Evolutionary conservation across 2,888 invertebrate species (phyloP).

Genomic region (Drosophila aldrichi): DNA sequence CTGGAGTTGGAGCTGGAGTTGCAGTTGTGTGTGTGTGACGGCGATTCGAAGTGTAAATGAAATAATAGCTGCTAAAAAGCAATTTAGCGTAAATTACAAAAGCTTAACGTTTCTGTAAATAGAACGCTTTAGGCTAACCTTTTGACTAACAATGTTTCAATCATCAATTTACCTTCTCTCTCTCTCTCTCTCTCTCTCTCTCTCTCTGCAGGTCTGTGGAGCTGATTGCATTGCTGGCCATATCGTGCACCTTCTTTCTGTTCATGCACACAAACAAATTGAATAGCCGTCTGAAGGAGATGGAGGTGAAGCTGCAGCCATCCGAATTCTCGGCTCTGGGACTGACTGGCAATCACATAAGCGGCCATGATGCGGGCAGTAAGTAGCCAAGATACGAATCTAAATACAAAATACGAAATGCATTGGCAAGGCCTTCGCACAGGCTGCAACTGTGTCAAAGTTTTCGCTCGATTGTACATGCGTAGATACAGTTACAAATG

Average conservation of each 20-base stretch:
- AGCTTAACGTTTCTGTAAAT: conserved; percentile 54
- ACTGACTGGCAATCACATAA: conserved; percentile 84
- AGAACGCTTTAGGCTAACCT: conserved; percentile 38
- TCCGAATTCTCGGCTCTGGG: conserved; percentile 86
- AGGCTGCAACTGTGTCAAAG: conserved; percentile 49
- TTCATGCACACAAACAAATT: conserved; percentile 94
- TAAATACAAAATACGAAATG: conserved; percentile 16
- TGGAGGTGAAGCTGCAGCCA: conserved; percentile 91
- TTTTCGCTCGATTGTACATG: conserved; percentile 52
- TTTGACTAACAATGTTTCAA: conserved; percentile 59
- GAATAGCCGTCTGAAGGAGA: conserved; percentile 92
- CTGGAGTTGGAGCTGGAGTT: not conserved
- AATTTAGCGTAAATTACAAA: conserved; percentile 75
- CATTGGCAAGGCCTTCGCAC: conserved; percentile 45
- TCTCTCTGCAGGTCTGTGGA: conserved; percentile 90
- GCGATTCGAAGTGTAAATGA: conserved; percentile 75
- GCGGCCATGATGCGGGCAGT: conserved; percentile 82
- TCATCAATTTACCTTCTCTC: conserved; percentile 5
- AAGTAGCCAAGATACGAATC: conserved; percentile 72
- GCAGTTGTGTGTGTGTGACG: conserved; percentile 50
- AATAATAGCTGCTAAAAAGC: conserved; percentile 79
- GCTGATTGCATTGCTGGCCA: conserved; percentile 92
- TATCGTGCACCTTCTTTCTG: conserved; percentile 93
- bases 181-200: conserved; percentile 49
- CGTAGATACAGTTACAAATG: conserved; percentile 1